These are phyloP conservation scores for Synanceia verrucosa DNA, from an alignment of 2,797 vertebrate genomes.

Conservation along the genomic window DNA sequence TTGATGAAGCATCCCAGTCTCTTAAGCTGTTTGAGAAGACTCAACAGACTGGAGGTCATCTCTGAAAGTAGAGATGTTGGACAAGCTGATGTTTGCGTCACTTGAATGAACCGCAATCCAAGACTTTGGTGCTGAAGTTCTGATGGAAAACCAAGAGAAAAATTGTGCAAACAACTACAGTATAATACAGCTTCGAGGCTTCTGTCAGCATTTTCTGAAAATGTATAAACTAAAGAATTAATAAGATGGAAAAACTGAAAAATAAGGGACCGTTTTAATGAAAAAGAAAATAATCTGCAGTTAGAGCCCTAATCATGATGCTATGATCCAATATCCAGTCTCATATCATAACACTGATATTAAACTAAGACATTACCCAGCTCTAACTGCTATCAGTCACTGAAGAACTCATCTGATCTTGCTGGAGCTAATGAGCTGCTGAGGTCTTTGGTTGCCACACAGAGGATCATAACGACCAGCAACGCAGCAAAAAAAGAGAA, in stretches of 20 bases:
- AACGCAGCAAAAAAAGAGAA: not conserved
- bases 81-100: not conserved
- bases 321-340: not conserved
- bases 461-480: not conserved
- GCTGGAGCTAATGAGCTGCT: not conserved
- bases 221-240: not conserved
- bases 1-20: not conserved
- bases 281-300: not conserved
- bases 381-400: not conserved
- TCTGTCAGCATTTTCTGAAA: not conserved
- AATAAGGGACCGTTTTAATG: not conserved
- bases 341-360: not conserved
- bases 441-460: not conserved
- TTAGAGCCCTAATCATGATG: not conserved
- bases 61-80: not conserved
- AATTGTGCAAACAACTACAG: not conserved
- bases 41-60: not conserved
- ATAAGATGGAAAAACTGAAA: not conserved
- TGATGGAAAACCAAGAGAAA: too few relatives aligned
- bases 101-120: not conserved
- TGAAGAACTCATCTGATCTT: not conserved
- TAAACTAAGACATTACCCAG: not conserved
- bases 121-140: not conserved
- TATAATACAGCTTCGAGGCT: not conserved
- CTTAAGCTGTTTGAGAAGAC: too few relatives aligned